Evolutionary conservation across 2,113 vertebrate genomes (phyloP), one percentile per base, ranked within the genome.

Genomic region (Gobiocypris rarus): DNA sequence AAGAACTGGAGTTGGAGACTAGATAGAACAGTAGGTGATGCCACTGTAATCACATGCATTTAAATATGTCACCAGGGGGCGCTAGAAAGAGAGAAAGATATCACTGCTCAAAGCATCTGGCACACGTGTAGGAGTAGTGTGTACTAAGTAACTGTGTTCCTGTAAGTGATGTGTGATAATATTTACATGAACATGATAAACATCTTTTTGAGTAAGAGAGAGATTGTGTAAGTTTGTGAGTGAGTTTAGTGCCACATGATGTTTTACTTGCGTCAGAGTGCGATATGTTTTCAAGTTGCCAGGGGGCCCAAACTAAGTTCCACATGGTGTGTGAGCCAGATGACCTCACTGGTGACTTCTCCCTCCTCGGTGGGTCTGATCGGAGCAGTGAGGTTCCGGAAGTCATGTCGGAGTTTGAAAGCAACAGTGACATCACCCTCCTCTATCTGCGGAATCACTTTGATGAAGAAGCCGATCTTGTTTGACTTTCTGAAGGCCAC

Each of bases 401-500:
- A 99, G 92, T 99, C 98, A 0, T 99, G 97, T 69, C 97, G 96
- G 90, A 99, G 96, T 93, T 98, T 98, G 89, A 99, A 97, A 65
- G 97, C 96, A 85, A 98, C 95, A 0, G 93, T 95, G 91, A 99
- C 97, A 22, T 97, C 96, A 0, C 90, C 97, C 58, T 95, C 96
- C 74, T 99, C 97, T 61, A 92, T 93, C 89, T 96, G 97, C 0
- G 98, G 98, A 58, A 96, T 96, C 83, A 99, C 98, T 93, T 96
- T 98, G 94, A 99, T 97, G 94, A 99, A 99, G 91, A 99, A 95
- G 69, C 98, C 98, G 15, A 99, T 96, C 92, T 99, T 99, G 87
- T 99, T 99, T 93, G 98, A 98, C 91, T 99, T 99, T 91, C 98
- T 93, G 89, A 99, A 99, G 89, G 97, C 97, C 86, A 99, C 95